Base-by-base conservation (phyloP, 2,888 invertebrate genomes). In the Zootermopsis nevadensis region DNA sequence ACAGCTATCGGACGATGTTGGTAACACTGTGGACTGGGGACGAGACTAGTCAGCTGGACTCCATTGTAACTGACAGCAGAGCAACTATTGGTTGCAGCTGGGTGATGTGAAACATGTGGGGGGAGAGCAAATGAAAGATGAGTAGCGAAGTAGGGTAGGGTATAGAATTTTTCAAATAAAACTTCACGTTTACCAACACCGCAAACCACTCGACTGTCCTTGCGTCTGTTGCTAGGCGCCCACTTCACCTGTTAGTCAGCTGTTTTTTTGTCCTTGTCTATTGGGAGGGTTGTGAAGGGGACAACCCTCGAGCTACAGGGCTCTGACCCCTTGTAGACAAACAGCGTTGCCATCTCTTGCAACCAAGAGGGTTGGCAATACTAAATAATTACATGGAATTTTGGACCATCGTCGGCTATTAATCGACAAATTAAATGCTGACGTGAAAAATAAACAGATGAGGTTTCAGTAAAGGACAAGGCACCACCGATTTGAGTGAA, bases 281-380 rank as follows among this genome's bases (percentile, higher is more conserved):
- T 27, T 22, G 33, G 3, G 38, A 74, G 74, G 74, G 74, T 74
- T 74, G 74, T 0, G 31, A 30, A 69, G 69, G 33, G 69, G 33
- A 22, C 31, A 69, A 31, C 79, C 66, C 66, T 35, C 79, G 38
- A 79, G 60, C 53, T 33, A 35, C n/a, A 19, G 79, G 79, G 79
- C 79, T 79, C 79, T 79, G 79, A 79, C 77, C 79, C 79, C 79
- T 66, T 24, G 79, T n/a, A 66, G 79, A 79, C 79, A n/a, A 60
- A 33, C 79, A 35, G 31, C 31, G 79, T 79, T 79, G 79, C 79
- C 79, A 79, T n/a, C 35, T 74, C 38, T 38, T 15, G 8, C 66
- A 27, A n/a, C 1, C 48, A 15, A 1, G 48, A n/a, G n/a, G n/a
- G n/a, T n/a, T n/a, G n/a, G n/a, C n/a, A n/a, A n/a, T n/a, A n/a